Base-by-base conservation (phyloP, 1,140 invertebrate species). In the Orchestia grillus region DNA sequence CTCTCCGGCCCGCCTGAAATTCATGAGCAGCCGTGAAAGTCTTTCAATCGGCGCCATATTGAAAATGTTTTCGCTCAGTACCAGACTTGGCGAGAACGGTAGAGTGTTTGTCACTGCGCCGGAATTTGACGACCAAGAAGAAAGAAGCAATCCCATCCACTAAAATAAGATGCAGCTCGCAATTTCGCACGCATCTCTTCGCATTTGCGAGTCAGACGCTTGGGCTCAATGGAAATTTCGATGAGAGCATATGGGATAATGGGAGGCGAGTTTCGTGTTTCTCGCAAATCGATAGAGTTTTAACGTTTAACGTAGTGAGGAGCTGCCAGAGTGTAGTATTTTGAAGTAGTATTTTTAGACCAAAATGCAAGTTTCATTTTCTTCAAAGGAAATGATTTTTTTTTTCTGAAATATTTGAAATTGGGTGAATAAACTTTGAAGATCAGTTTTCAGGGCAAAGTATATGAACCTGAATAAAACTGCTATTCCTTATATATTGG, bases 31-130 rank as follows among this genome's bases (percentile, higher is more conserved):
- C 62, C 62, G 62, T 77, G 62, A 77, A 77, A 77, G 62, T 77
- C 62, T 77, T 77, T 77, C 62, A 77, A 77, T 77, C 62, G 62
- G 62, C 62, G 15, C 62, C 62, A 77, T 77, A 77, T 77, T 77
- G 62, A 77, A 77, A 77, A 77, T 77, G 62, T 77, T 77, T 77
- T 77, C 62, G 62, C 62, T 77, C 62, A 77, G 62, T 77, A 77
- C 62, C 62, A 77, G 62, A 77, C 62, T 77, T 77, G 62, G 62
- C 62, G 11, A 77, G 62, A 77, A 77, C 62, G 62, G 62, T 77
- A 77, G 62, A 77, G 62, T 77, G 62, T 77, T 77, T 77, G 62
- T 77, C 62, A 77, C 11, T 77, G 62, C 62, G 11, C 62, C 62
- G 36, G 28, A 77, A 77, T 77, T 77, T 77, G 62, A n/a, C 62